phyloP scores from a whole-genome alignment of 2,113 vertebrate species.

The Paramormyrops kingsleyae region DNA sequence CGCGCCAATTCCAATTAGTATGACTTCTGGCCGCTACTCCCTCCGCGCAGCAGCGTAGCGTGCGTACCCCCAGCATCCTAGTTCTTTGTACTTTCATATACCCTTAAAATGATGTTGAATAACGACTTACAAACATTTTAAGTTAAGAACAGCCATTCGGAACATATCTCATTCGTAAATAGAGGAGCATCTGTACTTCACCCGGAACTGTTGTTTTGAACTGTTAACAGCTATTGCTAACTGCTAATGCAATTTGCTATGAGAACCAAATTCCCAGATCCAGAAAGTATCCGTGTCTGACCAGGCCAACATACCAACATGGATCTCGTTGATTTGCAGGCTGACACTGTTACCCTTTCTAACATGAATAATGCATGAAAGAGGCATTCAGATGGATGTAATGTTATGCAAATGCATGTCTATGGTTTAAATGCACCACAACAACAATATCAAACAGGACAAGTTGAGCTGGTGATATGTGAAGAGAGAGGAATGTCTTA shows the following conservation, averaged over 20 bases:
- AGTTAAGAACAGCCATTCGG: no score
- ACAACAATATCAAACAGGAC: not conserved
- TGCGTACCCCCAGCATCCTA: no score
- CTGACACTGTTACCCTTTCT: not conserved
- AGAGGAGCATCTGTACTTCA: not conserved
- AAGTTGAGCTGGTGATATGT: not conserved
- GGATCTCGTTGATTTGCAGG: not conserved
- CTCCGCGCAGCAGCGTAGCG: no score
- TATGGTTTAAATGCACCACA: not conserved
- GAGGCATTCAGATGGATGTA: not conserved
- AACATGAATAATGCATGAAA: not conserved
- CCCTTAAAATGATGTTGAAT: no score
- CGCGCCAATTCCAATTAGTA: no score
- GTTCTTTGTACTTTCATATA: no score
- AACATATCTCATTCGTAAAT: no score
- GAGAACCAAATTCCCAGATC: not conserved
- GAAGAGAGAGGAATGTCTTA: not conserved
- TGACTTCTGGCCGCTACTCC: no score
- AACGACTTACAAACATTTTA: no score
- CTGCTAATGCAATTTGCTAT: not conserved
- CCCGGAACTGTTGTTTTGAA: not conserved
- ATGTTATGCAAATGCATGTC: not conserved
- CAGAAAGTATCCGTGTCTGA: not conserved
- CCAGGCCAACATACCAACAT: not conserved
- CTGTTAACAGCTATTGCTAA: not conserved